phyloP scores from a whole-genome alignment of 2,888 invertebrate species.

The Serrognathus titanus region DNA sequence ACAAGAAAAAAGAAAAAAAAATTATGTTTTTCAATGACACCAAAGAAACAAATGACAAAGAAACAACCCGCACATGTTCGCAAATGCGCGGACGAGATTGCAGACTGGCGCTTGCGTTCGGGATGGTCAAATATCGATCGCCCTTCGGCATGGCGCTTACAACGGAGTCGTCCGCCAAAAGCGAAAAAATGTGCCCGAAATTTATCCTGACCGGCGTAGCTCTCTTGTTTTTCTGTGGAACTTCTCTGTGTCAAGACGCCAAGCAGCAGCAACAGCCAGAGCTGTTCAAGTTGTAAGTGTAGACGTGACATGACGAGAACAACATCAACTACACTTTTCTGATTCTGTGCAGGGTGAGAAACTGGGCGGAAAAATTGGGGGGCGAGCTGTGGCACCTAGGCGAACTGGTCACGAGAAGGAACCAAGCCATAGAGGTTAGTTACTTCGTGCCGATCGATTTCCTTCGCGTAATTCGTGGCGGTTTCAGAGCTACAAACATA shows the following conservation, averaged over 20 bases:
- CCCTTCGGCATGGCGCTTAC: neutral
- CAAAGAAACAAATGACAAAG: too few relatives aligned
- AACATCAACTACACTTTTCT: neutral
- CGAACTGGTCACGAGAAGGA: constrained; percentile 74
- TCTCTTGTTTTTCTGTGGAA: neutral
- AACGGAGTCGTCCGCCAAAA: neutral
- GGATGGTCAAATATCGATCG: neutral
- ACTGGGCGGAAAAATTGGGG: constrained; percentile 79
- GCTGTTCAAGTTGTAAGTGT: constrained; percentile 27
- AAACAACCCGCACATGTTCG: too few relatives aligned
- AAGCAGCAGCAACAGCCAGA: constrained; percentile 26
- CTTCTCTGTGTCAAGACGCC: constrained; percentile 15
- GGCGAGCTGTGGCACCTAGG: constrained; percentile 77
- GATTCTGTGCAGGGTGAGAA: constrained; percentile 60
- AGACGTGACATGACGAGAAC: neutral
- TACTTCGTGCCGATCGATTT: constrained; percentile 1
- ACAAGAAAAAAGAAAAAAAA: too few relatives aligned
- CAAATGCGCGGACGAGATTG: too few relatives aligned
- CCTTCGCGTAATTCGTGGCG: neutral
- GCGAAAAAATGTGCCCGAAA: neutral
- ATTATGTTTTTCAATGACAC: too few relatives aligned
- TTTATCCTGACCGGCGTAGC: neutral
- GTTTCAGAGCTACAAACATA: constrained; percentile 71
- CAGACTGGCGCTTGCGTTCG: neutral
- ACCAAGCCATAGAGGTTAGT: constrained; percentile 73